A percentile compares a stretch with the other conserved stretches of the same genome.
Evolutionary conservation across 2,113 vertebrate genomes (phyloP).

Genomic region (Thunnus thynnus): DNA sequence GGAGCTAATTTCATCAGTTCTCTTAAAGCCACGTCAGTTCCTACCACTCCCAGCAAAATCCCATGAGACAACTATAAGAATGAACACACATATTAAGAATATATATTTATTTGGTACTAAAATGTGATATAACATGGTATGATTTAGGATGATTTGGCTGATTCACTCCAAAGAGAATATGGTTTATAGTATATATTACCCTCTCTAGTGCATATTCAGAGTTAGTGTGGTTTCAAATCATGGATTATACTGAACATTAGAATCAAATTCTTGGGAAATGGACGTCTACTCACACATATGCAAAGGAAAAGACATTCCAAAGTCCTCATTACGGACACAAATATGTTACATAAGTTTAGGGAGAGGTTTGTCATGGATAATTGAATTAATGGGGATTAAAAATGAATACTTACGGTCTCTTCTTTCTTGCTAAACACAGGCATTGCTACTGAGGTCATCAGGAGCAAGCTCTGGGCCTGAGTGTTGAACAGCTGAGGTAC

Average conservation of each 20-base stretch:
- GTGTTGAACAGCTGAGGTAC: slow-evolving; percentile 88
- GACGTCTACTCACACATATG: not conserved
- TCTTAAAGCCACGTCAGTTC: slow-evolving; percentile 93
- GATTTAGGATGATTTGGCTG: not conserved
- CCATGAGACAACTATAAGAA: slow-evolving; percentile 91
- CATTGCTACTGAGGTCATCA: slow-evolving; percentile 98
- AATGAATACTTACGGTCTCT: slow-evolving; percentile 89
- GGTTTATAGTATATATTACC: too few relatives aligned
- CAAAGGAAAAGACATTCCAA: not conserved
- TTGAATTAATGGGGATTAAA: not conserved
- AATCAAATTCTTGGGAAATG: not conserved
- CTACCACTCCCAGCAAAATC: slow-evolving; percentile 95
- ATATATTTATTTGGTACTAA: too few relatives aligned
- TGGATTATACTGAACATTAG: too few relatives aligned
- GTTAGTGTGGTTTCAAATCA: too few relatives aligned
- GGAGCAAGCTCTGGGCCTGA: slow-evolving; percentile 89
- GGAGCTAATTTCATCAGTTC: slow-evolving; percentile 94
- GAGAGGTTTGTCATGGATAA: not conserved
- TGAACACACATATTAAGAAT: slow-evolving; percentile 1
- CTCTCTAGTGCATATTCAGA: too few relatives aligned
- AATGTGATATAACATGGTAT: not conserved
- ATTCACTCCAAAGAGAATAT: not conserved
- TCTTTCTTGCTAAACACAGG: slow-evolving; percentile 98
- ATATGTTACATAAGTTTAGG: not conserved
- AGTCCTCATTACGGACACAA: not conserved